Conservation (phyloP, 2,888 invertebrate species). For the Saturnia pavonia region DNA sequence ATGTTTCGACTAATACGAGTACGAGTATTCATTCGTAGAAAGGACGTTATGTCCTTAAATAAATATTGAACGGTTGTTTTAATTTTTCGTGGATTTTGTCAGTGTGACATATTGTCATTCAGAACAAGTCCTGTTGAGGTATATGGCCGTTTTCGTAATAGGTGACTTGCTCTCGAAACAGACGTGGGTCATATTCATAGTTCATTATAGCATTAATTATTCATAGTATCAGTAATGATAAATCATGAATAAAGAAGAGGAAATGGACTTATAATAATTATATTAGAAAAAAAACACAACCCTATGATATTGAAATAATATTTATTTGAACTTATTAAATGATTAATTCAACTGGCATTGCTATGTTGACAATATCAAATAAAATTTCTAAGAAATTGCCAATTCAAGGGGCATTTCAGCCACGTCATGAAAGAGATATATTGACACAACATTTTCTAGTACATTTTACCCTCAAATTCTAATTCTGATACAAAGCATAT, state of each 20-base stretch:
- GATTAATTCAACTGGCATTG: background rate
- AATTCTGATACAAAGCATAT: background rate
- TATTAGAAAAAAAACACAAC: no score
- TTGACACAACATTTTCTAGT: background rate
- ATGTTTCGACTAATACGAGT: background rate
- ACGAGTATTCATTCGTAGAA: background rate
- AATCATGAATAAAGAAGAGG: background rate
- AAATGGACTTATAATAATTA: background rate
- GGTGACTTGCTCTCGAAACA: constrained; percentile 53
- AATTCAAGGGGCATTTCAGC: background rate
- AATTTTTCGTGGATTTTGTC: background rate
- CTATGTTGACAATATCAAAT: background rate
- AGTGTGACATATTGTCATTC: constrained; percentile 49
- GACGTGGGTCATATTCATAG: constrained; percentile 55
- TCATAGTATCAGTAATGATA: background rate
- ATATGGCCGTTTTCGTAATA: constrained; percentile 72
- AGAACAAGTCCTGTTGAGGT: constrained; percentile 55
- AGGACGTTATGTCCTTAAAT: background rate
- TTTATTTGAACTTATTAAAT: no score
- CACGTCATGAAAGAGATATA: background rate
- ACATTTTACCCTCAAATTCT: background rate
- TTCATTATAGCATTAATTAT: constrained; percentile 21
- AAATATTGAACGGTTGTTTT: background rate
- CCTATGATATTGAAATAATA: no score
- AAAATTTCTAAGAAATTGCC: background rate